A percentile compares a stretch with the other conserved stretches of the same genome.
Evolutionary conservation across 2,113 vertebrate genomes (phyloP).

Genomic region (Triplophysa tibetana): DNA sequence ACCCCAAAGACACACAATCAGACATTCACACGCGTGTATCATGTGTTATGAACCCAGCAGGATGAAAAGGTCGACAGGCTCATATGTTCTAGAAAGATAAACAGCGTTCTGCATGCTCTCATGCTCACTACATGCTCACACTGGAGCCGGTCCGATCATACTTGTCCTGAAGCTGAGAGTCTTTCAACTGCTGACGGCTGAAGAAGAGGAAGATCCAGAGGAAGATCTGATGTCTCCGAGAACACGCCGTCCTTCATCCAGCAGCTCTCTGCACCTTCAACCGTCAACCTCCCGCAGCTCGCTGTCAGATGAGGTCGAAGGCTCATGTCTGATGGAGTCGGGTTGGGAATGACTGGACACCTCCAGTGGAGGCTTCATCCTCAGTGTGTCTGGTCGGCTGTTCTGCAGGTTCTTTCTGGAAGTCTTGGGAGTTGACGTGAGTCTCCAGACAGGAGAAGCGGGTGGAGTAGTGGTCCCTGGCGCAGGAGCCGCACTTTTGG

Average conservation of each 20-base stretch:
- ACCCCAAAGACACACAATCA: background rate
- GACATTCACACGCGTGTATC: background rate
- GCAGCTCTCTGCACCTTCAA: slow-evolving; percentile 70
- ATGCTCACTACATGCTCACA: slow-evolving; percentile 32
- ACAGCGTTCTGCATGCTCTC: slow-evolving; percentile 1
- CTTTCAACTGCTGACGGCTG: slow-evolving; percentile 76
- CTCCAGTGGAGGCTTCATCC: slow-evolving; percentile 52
- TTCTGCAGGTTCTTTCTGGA: slow-evolving; percentile 14
- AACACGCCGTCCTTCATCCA: slow-evolving; percentile 70
- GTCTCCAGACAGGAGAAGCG: slow-evolving; percentile 22
- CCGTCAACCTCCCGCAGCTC: background rate
- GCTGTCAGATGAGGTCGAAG: background rate
- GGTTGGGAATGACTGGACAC: slow-evolving; percentile 63
- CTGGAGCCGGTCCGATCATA: slow-evolving; percentile 68
- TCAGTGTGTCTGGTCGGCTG: slow-evolving; percentile 26
- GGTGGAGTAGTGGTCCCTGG: slow-evolving; percentile 5
- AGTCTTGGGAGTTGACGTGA: slow-evolving; percentile 12
- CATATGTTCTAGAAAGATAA: slow-evolving; percentile 13
- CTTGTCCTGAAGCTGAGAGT: slow-evolving; percentile 92
- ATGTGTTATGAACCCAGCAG: background rate
- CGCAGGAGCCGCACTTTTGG: background rate
- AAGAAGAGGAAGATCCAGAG: slow-evolving; percentile 71
- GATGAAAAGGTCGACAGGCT: slow-evolving; percentile 21
- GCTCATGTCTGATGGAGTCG: slow-evolving; percentile 24
- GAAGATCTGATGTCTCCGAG: slow-evolving; percentile 61